Evolutionary conservation across 1,140 invertebrate species (phyloP), one percentile per base, ranked within the genome.

Genomic region (Drosophila pandora): DNA sequence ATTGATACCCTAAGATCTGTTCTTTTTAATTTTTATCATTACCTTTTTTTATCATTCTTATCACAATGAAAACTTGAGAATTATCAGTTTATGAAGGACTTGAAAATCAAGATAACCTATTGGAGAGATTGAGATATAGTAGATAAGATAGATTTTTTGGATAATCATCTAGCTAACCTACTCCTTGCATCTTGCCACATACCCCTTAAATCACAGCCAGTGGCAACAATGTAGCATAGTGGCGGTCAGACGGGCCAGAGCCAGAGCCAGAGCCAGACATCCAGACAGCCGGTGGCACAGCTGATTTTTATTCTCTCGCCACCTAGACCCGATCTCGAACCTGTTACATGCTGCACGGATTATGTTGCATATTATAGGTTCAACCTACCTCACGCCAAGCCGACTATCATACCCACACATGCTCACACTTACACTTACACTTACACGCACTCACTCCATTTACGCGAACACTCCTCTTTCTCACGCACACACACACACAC

Each of bases 301-400:
- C 71, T 74, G 71, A 74, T 74, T 69, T 64, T n/a, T 39, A 32
- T 74, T 74, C 70, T 73, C 56, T 70, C 10, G 41, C 32, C 49
- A 32, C 32, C 61, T 60, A 45, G 28, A 43, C 23, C 22, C 54
- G 54, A 23, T 37, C 54, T 25, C 53, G 65, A 74, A 74, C 71
- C 70, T 64, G 71, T 74, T 74, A 65, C 50, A 52, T 52, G 43
- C 43, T 22, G 43, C 43, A 47, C 47, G 63, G 59, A 64, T 45
- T 65, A 52, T 50, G 30, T 37, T 50, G 45, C 22, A 52, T 52
- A 34, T 49, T 49, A 49, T 63, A 45, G 39, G 60, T 74, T 49
- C 65, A 87, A 88, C 75, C 82, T 87, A 87, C 83, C 82, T 88
- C 79, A 88, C 83, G 83, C 82, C 67, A 82, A 78, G 75, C 73